Conservation (phyloP, 2,888 invertebrate species). For the Agelastica alni region DNA sequence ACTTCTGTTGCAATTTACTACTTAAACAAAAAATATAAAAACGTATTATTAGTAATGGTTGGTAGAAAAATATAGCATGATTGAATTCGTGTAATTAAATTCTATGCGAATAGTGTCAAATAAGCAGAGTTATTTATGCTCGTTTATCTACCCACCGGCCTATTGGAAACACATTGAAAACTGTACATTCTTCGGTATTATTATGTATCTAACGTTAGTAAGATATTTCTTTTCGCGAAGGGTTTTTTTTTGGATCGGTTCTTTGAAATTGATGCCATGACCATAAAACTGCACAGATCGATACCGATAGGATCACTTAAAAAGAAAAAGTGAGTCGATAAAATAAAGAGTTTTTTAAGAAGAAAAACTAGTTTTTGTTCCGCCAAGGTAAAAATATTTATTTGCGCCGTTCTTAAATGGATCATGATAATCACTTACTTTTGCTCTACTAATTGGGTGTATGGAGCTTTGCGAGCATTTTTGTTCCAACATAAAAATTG, state of each 20-base stretch:
- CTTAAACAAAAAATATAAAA: no score
- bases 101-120: no score
- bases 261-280: constrained; percentile 11
- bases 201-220: constrained; percentile 23
- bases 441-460: no score
- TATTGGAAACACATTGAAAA: not conserved
- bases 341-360: not conserved
- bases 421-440: not conserved
- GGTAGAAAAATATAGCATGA: no score
- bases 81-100: no score
- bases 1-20: no score
- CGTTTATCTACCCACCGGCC: not conserved
- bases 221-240: constrained; percentile 19
- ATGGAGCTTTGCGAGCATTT: no score
- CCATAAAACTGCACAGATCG: constrained; percentile 17
- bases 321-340: constrained; percentile 8
- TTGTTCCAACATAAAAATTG: no score
- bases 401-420: not conserved
- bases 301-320: constrained; percentile 10
- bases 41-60: no score
- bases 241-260: constrained; percentile 10
- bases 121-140: no score
- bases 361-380: not conserved
- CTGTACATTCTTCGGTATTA: constrained; percentile 10
- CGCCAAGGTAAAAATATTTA: not conserved